Conservation (phyloP, 1,140 invertebrate species). For the Glossosoma conforme region DNA sequence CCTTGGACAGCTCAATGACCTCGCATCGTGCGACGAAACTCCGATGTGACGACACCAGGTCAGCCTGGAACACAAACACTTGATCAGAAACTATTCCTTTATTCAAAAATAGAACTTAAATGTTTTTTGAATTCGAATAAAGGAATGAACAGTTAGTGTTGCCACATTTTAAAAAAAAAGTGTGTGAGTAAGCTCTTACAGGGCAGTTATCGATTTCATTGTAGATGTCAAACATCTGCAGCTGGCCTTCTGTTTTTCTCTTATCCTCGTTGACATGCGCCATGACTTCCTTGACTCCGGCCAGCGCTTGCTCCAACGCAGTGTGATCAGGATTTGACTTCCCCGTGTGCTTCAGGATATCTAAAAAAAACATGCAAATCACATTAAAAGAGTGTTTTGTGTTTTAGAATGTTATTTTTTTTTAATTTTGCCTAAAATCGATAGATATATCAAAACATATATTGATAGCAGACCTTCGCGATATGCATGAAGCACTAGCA, state of each 20-base stretch:
- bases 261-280: constrained; percentile 97
- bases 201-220: constrained; percentile 98
- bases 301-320: constrained; percentile 79
- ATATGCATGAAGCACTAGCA: no score
- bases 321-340: constrained; percentile 81
- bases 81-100: constrained; percentile 13
- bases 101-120: no score
- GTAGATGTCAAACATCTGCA: constrained; percentile 95
- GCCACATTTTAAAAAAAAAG: constrained; percentile 6
- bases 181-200: no score
- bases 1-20: constrained; percentile 83
- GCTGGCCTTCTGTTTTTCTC: constrained; percentile 87
- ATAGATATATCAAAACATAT: no score
- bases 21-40: constrained; percentile 83
- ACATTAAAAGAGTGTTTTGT: no score
- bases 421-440: no score
- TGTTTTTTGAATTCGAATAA: neutral
- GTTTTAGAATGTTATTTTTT: no score
- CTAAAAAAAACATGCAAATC: constrained; percentile 48
- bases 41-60: constrained; percentile 87
- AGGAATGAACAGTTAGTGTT: neutral
- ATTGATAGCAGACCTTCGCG: no score
- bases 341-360: constrained; percentile 87
- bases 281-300: constrained; percentile 88
- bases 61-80: constrained; percentile 55